Evolutionary conservation across 1,140 invertebrate species (phyloP), one percentile per base, ranked within the genome.

Genomic region (Conus betulinus): DNA sequence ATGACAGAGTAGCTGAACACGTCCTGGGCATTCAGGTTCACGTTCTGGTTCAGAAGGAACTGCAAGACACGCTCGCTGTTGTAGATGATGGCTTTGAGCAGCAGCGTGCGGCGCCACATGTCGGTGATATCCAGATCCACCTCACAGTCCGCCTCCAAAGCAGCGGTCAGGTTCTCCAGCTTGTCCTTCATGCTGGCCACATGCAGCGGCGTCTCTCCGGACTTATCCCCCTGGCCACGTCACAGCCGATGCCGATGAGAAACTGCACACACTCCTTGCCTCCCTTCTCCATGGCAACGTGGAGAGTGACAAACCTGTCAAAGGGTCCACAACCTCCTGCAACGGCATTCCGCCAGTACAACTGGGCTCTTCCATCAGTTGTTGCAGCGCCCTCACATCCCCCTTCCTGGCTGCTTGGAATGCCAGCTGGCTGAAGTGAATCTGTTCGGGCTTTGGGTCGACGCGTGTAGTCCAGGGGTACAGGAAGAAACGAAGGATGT

Each of bases 21-120:
- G 79, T 81, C 79, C 51, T 81, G 79, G 8, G 79, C 79, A 51
- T 81, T 17, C 39, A 81, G 79, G 51, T 81, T 55, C 23, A 81
- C 51, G 79, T 17, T 10, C 13, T 17, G 51, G 51, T 23, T 17
- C 11, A 53, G 79, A 8, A 81, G 79, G 13, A 81, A 51, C 10
- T 20, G 39, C 39, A 81, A 15, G 51, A 81, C 79, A 3, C 51
- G 39, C 52, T 53, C 10, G 79, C 79, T 81, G 79, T 53, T 52
- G 79, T 81, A 81, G 23, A 81, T 51, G 51, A 81, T 55, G 51
- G 79, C 79, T 23, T 81, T 81, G 13, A 81, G 51, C 39, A 81
- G 79, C 39, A 23, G 51, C 3, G 79, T 81, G 10, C 79, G 39
- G 51, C 20, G 11, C 79, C 79, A 81, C 39, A 53, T 23, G 79